phyloP scores from a whole-genome alignment of 2,888 invertebrate species.

The Spodoptera littoralis region DNA sequence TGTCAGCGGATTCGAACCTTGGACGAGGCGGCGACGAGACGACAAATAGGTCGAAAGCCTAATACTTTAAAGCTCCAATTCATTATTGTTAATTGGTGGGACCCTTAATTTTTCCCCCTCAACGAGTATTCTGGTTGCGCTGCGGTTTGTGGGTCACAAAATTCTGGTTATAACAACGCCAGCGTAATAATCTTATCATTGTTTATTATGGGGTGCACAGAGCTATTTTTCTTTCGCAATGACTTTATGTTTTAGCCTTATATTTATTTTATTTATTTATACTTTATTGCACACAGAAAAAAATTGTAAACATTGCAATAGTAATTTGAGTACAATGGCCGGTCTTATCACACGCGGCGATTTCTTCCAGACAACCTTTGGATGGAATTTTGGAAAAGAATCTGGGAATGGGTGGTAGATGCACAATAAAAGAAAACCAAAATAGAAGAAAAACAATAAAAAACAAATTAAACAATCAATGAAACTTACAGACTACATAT shows the following conservation, averaged over 20 bases:
- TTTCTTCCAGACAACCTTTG: too few species aligned
- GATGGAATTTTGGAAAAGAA: too few species aligned
- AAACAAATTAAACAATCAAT: too few species aligned
- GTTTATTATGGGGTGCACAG: constrained; percentile 25
- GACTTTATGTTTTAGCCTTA: neutral
- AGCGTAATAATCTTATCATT: constrained; percentile 34
- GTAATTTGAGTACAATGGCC: too few species aligned
- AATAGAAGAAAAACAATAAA: too few species aligned
- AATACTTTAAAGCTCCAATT: constrained; percentile 77
- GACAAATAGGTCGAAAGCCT: constrained; percentile 71
- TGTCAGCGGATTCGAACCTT: constrained; percentile 71
- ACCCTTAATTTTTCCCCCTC: constrained; percentile 63
- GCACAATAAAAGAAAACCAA: too few species aligned
- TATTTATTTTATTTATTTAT: too few species aligned
- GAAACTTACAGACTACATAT: too few species aligned
- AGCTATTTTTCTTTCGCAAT: constrained; percentile 10
- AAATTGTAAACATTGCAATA: too few species aligned
- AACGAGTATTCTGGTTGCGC: constrained; percentile 39
- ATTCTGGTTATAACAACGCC: constrained; percentile 26
- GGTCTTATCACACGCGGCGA: too few species aligned
- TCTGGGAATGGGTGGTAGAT: too few species aligned
- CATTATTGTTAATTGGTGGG: constrained; percentile 76
- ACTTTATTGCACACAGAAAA: too few species aligned
- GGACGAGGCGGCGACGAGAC: constrained; percentile 60
- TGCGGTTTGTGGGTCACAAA: constrained; percentile 48